Evolutionary conservation across 2,113 vertebrate species (phyloP).

Genomic region (Hippocampus mohnikei): DNA sequence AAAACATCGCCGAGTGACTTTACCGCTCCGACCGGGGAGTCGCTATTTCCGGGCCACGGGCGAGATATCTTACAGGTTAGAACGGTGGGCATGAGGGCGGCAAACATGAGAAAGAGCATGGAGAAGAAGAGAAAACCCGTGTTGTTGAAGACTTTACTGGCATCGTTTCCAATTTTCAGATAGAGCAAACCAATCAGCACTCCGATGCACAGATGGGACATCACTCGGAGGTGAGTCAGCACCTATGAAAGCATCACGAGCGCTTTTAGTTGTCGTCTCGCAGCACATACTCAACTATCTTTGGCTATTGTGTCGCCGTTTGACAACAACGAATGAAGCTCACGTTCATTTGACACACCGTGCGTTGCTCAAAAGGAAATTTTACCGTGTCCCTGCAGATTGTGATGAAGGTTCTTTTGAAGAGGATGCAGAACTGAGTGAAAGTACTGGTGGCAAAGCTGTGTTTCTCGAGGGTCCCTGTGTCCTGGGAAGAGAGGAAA

Average conservation of each 20-base stretch:
- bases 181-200: conserved; percentile 95
- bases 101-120: conserved; percentile 99
- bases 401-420: conserved; percentile 90
- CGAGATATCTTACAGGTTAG: conserved; percentile 86
- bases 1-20: conserved; percentile 13
- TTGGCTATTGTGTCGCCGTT: neutral
- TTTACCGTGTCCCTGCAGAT: conserved; percentile 93
- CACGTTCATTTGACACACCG: neutral
- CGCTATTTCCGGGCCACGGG: conserved; percentile 6
- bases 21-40: neutral
- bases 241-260: conserved; percentile 70
- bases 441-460: conserved; percentile 91
- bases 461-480: conserved; percentile 89
- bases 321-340: neutral
- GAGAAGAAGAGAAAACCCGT: conserved; percentile 99
- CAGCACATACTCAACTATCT: no score
- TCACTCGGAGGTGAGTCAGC: conserved; percentile 91
- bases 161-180: conserved; percentile 93
- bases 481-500: conserved; percentile 69
- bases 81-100: conserved; percentile 94
- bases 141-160: conserved; percentile 98
- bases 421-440: conserved; percentile 97
- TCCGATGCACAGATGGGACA: conserved; percentile 90
- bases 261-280: neutral
- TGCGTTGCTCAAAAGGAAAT: neutral